Evolutionary conservation across 53 echinoderm and acorn worm species (phyloP), one percentile per base, ranked within the genome.

Genomic region (Mesocentrotus franciscanus): DNA sequence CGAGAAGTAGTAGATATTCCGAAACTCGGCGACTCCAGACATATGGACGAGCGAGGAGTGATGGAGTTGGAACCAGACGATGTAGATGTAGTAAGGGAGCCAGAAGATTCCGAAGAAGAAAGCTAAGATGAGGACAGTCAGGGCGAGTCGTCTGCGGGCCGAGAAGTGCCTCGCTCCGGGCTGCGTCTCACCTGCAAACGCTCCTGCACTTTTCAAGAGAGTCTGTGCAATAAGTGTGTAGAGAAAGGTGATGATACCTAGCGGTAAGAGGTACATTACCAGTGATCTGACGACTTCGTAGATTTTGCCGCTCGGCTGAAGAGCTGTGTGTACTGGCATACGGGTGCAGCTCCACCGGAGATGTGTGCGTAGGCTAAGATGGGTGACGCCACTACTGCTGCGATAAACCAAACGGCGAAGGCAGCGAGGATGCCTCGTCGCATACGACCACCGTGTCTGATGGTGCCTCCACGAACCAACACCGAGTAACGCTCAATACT

Each of bases 401-500:
- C 78, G 72, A 92, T 91, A 0, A 94, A n/a, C 98, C 98, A 98
- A 16, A 98, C 85, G 4, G 94, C 35, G 20, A 91, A 17, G 17
- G 96, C 93, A 4, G 96, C 96, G 1, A 96, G 75, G 35, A 92
- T 81, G 55, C 97, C 96, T 11, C 97, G 92, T 56, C 95, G 90
- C 36, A 92, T 96, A 59, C 96, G 89, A n/a, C 95, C 90, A 9
- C 96, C 96, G 20, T 97, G 94, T 20, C 95, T 89, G 89, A 97
- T 96, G 70, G 96, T 96, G 22, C 96, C 95, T 12, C 97, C 98
- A 30, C 96, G 71, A 11, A 96, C 98, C 57, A 98, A 94, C 17
- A 96, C 98, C 68, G 96, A 92, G 55, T 97, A 96, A 13, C 98
- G 97, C 78, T 98, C 98, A 11, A 95, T 96, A 91, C 98, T 97